Conservation (phyloP, 37 sponge, comb jelly and placozoan genomes). For the Halichondria panicea region DNA sequence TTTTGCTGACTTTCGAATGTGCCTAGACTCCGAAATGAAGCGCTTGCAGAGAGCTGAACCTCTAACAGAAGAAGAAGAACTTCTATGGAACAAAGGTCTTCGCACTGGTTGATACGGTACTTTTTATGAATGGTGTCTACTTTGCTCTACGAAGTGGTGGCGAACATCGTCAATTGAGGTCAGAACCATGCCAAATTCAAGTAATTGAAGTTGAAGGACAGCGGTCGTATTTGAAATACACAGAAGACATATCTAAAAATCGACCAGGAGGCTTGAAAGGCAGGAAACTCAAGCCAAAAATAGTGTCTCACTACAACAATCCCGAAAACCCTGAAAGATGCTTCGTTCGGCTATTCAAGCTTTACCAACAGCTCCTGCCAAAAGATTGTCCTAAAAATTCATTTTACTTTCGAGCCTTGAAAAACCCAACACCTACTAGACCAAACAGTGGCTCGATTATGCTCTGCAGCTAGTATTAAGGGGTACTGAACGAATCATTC, state of each 20-base stretch:
- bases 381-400: too few relatives aligned
- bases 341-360: too few relatives aligned
- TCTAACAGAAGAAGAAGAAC: constrained; percentile 28
- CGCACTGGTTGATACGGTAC: constrained; percentile 27
- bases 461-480: too few relatives aligned
- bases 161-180: constrained; percentile 27
- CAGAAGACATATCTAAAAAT: constrained; percentile 43
- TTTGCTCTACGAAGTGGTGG: constrained; percentile 31
- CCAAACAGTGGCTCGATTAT: too few relatives aligned
- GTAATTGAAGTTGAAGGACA: constrained; percentile 15
- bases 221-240: constrained; percentile 9
- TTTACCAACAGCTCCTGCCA: too few relatives aligned
- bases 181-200: constrained; percentile 24
- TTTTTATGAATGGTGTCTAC: constrained; percentile 28
- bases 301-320: too few relatives aligned
- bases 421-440: too few relatives aligned
- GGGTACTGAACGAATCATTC: too few relatives aligned
- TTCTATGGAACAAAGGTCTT: constrained; percentile 12
- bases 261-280: constrained; percentile 33
- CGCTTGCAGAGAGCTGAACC: constrained; percentile 35
- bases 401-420: too few relatives aligned
- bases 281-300: too few relatives aligned
- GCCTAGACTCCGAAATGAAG: constrained; percentile 25
- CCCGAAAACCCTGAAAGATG: too few relatives aligned
- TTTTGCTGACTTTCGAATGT: constrained; percentile 6